Evolutionary conservation across 1,140 invertebrate genomes (phyloP).

Genomic region (Aphis craccivora): DNA sequence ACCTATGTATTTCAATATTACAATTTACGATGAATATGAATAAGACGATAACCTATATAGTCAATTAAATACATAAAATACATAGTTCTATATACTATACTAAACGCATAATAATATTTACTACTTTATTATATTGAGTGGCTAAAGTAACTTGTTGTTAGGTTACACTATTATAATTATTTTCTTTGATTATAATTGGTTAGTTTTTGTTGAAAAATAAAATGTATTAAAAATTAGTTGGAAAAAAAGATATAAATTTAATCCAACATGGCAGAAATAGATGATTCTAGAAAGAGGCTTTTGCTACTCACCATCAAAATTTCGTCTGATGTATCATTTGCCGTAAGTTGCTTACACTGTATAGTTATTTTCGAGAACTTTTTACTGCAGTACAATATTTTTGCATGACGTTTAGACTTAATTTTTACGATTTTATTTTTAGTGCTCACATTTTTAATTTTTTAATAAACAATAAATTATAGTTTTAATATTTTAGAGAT

Average conservation of each 20-base stretch:
- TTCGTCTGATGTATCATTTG: neutral
- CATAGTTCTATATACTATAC: too few species aligned
- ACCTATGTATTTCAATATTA: too few species aligned
- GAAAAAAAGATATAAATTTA: neutral
- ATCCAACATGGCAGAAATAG: neutral
- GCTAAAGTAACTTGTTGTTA: neutral
- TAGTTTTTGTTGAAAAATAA: neutral
- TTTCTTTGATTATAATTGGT: neutral
- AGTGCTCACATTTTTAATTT: too few species aligned
- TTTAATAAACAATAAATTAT: too few species aligned
- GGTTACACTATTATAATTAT: neutral
- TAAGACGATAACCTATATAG: too few species aligned
- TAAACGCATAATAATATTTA: too few species aligned
- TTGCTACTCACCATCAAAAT: neutral
- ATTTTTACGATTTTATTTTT: too few species aligned
- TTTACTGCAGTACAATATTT: neutral
- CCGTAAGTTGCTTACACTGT: neutral
- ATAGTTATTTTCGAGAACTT: neutral
- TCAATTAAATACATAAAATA: too few species aligned
- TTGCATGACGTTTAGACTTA: too few species aligned
- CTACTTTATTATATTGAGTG: neutral
- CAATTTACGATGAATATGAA: too few species aligned
- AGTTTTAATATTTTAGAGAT: too few species aligned
- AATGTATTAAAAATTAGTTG: neutral
- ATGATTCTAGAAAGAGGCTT: neutral